phyloP scores from a whole-genome alignment of 2,797 vertebrate genomes.

The Vireo griseus region DNA sequence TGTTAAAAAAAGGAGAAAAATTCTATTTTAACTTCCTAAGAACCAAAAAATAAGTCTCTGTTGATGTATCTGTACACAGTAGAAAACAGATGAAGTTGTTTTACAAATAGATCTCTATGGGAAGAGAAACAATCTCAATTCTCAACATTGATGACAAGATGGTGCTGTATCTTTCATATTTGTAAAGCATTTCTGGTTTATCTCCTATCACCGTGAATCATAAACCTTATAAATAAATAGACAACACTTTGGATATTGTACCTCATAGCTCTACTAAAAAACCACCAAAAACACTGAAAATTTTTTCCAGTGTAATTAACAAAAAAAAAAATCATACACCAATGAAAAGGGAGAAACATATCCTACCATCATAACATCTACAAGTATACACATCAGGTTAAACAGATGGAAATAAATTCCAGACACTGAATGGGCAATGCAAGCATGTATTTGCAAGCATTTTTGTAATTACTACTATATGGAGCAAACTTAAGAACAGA shows the following conservation, averaged over 20 bases:
- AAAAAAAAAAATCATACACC: not conserved
- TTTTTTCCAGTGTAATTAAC: not conserved
- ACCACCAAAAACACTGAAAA: accelerated
- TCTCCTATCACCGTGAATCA: not conserved
- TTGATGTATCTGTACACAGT: not conserved
- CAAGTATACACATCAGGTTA: not conserved
- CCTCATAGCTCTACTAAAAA: not conserved
- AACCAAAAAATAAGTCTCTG: not conserved
- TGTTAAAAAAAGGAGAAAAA: not conserved
- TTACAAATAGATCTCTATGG: not conserved
- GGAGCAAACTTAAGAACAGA: not conserved
- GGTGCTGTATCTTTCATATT: not conserved
- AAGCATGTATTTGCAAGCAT: not conserved
- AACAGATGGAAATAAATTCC: not conserved
- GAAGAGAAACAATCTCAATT: not conserved
- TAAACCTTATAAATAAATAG: not conserved
- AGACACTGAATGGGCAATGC: not conserved
- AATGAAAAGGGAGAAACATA: not conserved
- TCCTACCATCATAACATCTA: not conserved
- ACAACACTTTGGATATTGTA: not conserved
- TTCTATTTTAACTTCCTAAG: not conserved
- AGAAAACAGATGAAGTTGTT: not conserved
- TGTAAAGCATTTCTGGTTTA: not conserved
- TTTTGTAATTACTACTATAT: not conserved
- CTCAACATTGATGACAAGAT: not conserved